These are phyloP conservation scores for Apaloderma vittatum DNA, from an alignment of 2,113 vertebrate genomes.

Conservation along the genomic window DNA sequence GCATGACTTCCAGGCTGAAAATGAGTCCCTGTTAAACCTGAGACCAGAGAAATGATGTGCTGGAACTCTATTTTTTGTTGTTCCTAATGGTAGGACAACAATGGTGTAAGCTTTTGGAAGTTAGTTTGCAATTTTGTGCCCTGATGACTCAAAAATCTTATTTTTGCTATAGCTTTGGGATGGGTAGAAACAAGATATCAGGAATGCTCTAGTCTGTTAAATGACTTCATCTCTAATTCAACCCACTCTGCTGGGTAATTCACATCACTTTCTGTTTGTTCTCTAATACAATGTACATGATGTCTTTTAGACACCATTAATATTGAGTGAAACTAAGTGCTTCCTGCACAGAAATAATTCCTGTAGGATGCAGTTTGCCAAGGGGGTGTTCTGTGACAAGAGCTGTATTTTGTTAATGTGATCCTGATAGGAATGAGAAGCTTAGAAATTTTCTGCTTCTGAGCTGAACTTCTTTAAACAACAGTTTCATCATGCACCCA, in stretches of 20 bases:
- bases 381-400: background rate
- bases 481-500: background rate
- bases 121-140: background rate
- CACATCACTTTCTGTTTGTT: background rate
- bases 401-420: background rate
- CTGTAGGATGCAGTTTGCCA: background rate
- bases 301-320: constrained; percentile 24
- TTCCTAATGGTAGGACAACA: background rate
- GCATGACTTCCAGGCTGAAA: background rate
- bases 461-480: background rate
- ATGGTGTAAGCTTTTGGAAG: background rate
- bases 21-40: background rate
- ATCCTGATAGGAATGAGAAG: background rate
- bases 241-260: constrained; percentile 12
- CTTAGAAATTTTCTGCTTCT: background rate
- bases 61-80: background rate
- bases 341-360: constrained; percentile 6
- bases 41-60: background rate
- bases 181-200: background rate
- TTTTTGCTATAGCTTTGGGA: background rate
- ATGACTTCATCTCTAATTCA: background rate
- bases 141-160: background rate
- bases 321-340: constrained; percentile 30
- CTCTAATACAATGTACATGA: background rate
- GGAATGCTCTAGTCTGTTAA: background rate